phyloP scores from a whole-genome alignment of 2,888 invertebrate genomes.

The Xestia ashworthii region DNA sequence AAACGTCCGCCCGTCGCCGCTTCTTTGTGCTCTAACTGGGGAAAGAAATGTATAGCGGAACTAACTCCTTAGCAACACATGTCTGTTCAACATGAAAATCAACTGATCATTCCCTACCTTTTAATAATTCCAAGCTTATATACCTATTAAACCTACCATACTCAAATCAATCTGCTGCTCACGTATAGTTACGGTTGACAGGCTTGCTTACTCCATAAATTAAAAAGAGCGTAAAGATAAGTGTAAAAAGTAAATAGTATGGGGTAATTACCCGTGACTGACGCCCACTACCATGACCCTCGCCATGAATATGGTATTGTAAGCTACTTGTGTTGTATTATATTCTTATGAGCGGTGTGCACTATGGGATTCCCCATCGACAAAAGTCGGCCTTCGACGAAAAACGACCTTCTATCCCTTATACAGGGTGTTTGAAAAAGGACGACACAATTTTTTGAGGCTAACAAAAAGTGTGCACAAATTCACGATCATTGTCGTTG shows the following conservation, averaged over 20 bases:
- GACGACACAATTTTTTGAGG: background rate
- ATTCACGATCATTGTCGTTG: no score
- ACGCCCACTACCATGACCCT: constrained; percentile 33
- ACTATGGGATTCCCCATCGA: background rate
- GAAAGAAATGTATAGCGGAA: no score
- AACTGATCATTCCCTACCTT: background rate
- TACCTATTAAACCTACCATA: background rate
- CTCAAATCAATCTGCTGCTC: background rate
- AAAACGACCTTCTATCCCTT: background rate
- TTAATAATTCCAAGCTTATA: background rate
- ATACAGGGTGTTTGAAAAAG: background rate
- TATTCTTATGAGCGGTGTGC: background rate
- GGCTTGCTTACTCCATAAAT: constrained; percentile 42
- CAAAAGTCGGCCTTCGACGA: no score
- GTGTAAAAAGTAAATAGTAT: constrained; percentile 34
- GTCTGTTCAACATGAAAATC: background rate
- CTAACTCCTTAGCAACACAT: no score
- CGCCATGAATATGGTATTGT: constrained; percentile 6
- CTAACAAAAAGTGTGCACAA: background rate
- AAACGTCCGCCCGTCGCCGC: no score
- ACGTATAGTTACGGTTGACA: constrained; percentile 28
- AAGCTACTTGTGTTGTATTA: background rate
- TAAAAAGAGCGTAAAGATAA: constrained; percentile 50
- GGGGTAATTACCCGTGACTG: constrained; percentile 45
- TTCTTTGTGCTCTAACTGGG: no score